A percentile compares a stretch with the other conserved stretches of the same genome.
Conservation (phyloP, 2,113 vertebrate species). For the Paedocypris sp. region DNA sequence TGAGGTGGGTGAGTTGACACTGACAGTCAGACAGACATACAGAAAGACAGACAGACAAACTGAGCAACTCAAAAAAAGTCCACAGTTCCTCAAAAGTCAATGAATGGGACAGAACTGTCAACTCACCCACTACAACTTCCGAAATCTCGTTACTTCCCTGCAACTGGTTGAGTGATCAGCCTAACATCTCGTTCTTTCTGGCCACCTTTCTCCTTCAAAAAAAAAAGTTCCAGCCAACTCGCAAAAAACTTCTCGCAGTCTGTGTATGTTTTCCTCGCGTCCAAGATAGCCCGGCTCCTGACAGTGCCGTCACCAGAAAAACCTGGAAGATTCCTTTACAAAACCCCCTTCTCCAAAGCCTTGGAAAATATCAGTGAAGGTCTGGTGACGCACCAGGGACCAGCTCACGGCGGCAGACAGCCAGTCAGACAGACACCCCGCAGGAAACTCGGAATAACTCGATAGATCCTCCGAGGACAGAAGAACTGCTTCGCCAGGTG, state of each 20-base stretch:
- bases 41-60: constrained; percentile 7
- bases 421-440: not conserved
- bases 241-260: not conserved
- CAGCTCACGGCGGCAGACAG: not conserved
- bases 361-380: constrained; percentile 9
- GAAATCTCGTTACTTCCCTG: too few relatives aligned
- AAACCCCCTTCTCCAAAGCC: not conserved
- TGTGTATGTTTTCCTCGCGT: not conserved
- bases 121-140: constrained; percentile 52
- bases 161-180: constrained; percentile 11
- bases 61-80: not conserved
- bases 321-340: not conserved
- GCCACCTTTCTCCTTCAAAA: too few relatives aligned
- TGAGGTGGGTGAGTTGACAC: too few relatives aligned
- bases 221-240: not conserved
- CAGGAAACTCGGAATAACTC: constrained; percentile 14
- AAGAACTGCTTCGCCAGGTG: constrained; percentile 17
- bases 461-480: not conserved
- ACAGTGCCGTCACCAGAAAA: not conserved
- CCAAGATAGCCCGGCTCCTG: not conserved
- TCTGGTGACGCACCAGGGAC: constrained; percentile 4
- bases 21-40: not conserved
- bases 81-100: not conserved
- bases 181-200: too few relatives aligned
- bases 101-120: constrained; percentile 23